phyloP scores from a whole-genome alignment of 2,888 invertebrate species.

The Alentia gelatinosa region DNA sequence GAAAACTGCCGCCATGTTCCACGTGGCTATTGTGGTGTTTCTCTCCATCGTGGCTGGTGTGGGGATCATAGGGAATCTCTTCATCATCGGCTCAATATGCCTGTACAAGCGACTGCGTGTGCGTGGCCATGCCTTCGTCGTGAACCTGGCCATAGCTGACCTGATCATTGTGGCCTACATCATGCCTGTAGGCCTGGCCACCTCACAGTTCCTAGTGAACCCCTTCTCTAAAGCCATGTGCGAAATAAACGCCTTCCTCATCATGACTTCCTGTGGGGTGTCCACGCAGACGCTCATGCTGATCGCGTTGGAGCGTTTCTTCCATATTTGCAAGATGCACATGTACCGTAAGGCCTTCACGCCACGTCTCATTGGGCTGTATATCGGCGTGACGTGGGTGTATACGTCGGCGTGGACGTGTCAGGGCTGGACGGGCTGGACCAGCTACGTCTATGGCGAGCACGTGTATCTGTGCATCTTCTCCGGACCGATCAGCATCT shows the following conservation, averaged over 20 bases:
- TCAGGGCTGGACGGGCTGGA: constrained; percentile 56
- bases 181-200: constrained; percentile 60
- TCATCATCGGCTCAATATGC: constrained; percentile 60
- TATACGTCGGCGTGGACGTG: constrained; percentile 57
- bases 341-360: not conserved
- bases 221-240: constrained; percentile 55
- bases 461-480: constrained; percentile 58
- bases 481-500: constrained; percentile 51
- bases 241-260: constrained; percentile 60
- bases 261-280: constrained; percentile 57
- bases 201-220: constrained; percentile 51
- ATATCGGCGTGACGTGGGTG: constrained; percentile 51
- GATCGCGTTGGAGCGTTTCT: constrained; percentile 61
- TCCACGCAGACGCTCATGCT: constrained; percentile 60
- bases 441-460: constrained; percentile 54
- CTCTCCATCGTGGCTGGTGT: not conserved
- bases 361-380: not conserved
- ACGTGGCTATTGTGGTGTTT: not conserved
- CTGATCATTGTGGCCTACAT: constrained; percentile 60
- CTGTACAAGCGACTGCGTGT: constrained; percentile 54
- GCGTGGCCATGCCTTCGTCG: constrained; percentile 59
- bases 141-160: constrained; percentile 62
- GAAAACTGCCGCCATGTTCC: not conserved
- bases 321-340: not conserved
- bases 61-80: constrained; percentile 57